Base-by-base conservation (phyloP, 2,113 vertebrate species). In the Sebastes fasciatus region DNA sequence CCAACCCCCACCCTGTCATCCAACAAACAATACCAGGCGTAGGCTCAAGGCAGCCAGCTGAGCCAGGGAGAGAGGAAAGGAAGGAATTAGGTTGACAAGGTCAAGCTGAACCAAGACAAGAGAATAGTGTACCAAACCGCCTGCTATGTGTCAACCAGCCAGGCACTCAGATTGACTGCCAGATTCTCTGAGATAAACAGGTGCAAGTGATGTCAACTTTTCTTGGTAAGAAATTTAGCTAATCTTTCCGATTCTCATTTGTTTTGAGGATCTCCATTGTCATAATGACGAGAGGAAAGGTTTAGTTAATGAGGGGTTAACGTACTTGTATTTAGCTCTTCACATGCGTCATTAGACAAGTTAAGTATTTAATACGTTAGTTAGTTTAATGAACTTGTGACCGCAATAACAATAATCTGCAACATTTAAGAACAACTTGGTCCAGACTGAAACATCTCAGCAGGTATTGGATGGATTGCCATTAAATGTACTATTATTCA, bases 1-100 rank as follows among this genome's bases (percentile, higher is more conserved):
- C 88, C 87, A 86, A 74, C 90, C 93, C 91, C 93, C 93, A 91
- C 71, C 79, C 86, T 79, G 74, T 79, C 88, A 82, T 84, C 81
- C 23, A 46, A 77, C 89, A 91, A 94, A 94, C 93, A 94, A 94
- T 93, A 89, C 80, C 86, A 92, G 90, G 86, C 90, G 77, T 57
- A 45, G 88, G 83, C 89, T 89, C 75, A 77, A 80, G 86, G 75
- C 80, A 87, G 81, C 89, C 81, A 75, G 85, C 93, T 84, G 91
- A 87, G 78, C 71, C 51, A 26, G 26, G 23, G 73, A 85, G 83
- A 81, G 83, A 80, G 62, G 77, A 82, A 79, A 83, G 58, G 85
- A 90, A 89, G 90, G 80, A 86, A 86, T 86, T 87, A 86, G 86
- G 89, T 91, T 89, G 86, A 88, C 89, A 86, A 89, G 93, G 90